phyloP scores from a whole-genome alignment of 2,888 invertebrate species.

The Mythimna lalbum region DNA sequence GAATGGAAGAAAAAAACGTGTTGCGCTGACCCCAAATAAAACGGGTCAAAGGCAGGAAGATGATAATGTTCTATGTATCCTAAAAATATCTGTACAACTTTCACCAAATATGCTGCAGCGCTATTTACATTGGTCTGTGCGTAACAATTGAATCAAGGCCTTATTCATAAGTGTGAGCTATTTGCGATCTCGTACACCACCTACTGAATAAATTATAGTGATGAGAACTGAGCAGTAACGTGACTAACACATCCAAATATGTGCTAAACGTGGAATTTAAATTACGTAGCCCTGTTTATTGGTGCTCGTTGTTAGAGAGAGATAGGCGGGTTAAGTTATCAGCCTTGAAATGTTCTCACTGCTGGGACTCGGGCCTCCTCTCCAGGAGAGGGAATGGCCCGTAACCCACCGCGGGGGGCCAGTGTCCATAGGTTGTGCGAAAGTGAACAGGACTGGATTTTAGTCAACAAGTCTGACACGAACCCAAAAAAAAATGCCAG shows the following conservation, averaged over 20 bases:
- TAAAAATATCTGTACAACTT: constrained; percentile 45
- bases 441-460: too few relatives aligned
- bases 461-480: too few relatives aligned
- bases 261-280: constrained; percentile 43
- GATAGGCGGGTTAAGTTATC: background rate
- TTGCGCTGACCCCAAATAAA: too few relatives aligned
- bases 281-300: constrained; percentile 17
- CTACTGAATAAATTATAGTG: constrained; percentile 57
- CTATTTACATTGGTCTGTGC: constrained; percentile 53
- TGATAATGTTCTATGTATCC: background rate
- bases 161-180: constrained; percentile 70
- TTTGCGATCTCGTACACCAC: constrained; percentile 61
- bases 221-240: constrained; percentile 36
- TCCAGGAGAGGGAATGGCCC: background rate
- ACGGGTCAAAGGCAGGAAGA: too few relatives aligned
- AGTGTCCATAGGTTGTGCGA: background rate
- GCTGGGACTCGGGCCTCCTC: too few relatives aligned
- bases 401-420: background rate
- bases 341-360: background rate
- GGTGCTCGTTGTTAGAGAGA: constrained; percentile 1
- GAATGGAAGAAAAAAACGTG: too few relatives aligned
- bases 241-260: constrained; percentile 46
- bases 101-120: constrained; percentile 60
- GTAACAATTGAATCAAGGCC: constrained; percentile 75
- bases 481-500: too few relatives aligned